A percentile compares a stretch with the other conserved stretches of the same genome.
These are phyloP conservation scores for Amblyjoppa proteus DNA, from an alignment of 2,888 invertebrate genomes.

Conservation along the genomic window DNA sequence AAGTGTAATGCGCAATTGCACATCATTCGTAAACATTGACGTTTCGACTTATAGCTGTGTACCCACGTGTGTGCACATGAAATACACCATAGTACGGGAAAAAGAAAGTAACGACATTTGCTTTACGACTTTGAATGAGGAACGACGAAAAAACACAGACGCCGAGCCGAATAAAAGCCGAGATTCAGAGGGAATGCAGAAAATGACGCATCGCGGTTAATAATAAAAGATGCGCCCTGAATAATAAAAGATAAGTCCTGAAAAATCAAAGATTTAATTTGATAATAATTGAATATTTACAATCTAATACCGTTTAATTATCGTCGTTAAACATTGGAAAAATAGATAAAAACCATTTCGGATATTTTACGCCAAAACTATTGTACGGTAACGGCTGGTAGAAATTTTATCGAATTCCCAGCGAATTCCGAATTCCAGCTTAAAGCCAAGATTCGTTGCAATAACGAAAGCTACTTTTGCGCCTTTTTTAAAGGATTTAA, in stretches of 20 bases:
- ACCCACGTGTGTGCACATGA: background rate
- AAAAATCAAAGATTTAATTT: too few species aligned
- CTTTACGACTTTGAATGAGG: background rate
- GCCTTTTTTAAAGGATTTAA: background rate
- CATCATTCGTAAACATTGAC: conserved; percentile 32
- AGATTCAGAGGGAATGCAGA: too few species aligned
- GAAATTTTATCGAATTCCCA: background rate
- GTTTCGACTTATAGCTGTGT: conserved; percentile 4
- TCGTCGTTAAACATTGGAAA: background rate
- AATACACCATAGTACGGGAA: background rate
- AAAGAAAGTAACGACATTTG: background rate
- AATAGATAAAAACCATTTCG: background rate
- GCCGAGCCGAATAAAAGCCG: too few species aligned
- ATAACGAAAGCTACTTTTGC: background rate
- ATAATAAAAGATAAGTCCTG: too few species aligned
- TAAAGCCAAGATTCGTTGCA: background rate
- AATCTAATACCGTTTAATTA: background rate
- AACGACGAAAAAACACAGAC: background rate
- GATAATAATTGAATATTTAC: too few species aligned
- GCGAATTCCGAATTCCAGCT: background rate
- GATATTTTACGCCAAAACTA: background rate
- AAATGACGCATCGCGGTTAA: too few species aligned
- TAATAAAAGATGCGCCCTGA: too few species aligned
- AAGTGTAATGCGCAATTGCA: conserved; percentile 16
- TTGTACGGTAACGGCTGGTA: background rate